phyloP scores from a whole-genome alignment of 2,797 vertebrate genomes.

The Halcyon leucocephala region DNA sequence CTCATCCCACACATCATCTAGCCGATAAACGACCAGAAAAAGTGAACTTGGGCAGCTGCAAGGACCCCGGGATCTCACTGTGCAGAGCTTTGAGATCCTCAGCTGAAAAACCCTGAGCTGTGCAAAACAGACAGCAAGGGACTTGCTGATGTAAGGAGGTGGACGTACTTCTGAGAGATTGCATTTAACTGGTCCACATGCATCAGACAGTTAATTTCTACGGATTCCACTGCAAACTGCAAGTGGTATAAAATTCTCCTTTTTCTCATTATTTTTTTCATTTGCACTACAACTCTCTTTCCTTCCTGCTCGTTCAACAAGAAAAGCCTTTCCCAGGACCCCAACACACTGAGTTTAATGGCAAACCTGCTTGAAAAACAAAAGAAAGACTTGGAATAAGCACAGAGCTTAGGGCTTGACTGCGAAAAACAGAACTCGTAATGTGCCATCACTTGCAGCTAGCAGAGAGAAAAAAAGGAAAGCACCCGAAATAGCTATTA shows the following conservation, averaged over 20 bases:
- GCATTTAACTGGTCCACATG: fast-evolving
- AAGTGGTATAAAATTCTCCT: background rate
- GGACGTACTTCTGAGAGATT: fast-evolving
- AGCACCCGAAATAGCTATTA: background rate
- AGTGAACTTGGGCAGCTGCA: background rate
- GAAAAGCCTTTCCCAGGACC: background rate
- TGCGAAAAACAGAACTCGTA: fast-evolving
- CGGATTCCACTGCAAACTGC: background rate
- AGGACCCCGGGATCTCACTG: fast-evolving
- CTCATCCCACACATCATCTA: fast-evolving
- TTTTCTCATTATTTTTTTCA: background rate
- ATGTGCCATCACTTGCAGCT: background rate
- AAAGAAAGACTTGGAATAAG: background rate
- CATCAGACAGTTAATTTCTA: fast-evolving
- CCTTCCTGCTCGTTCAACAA: background rate
- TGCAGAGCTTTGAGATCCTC: fast-evolving
- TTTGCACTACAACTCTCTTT: background rate
- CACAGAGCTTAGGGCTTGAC: background rate
- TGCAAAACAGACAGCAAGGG: fast-evolving
- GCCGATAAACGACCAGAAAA: fast-evolving
- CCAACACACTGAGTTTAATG: background rate
- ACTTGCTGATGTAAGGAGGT: background rate
- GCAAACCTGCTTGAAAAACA: background rate
- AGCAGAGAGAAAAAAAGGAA: background rate
- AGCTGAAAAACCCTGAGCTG: fast-evolving